Evolutionary conservation across 2,888 invertebrate genomes (phyloP).

Genomic region (Leucophenga maculata): DNA sequence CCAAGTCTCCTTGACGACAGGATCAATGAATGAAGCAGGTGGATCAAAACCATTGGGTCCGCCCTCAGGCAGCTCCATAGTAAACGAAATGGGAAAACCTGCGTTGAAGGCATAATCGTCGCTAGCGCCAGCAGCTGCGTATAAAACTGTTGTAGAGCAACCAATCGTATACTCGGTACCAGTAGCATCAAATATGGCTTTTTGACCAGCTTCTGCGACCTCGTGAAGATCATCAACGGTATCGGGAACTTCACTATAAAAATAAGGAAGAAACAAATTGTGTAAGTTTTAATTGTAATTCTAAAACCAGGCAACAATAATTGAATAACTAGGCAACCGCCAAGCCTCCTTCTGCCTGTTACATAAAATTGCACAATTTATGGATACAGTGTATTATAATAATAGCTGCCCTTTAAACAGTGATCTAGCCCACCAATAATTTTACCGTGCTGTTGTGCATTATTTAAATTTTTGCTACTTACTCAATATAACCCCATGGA

Average conservation of each 20-base stretch:
- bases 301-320: no score
- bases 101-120: constrained; percentile 77
- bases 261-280: no score
- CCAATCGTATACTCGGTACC: constrained; percentile 68
- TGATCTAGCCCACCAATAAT: no score
- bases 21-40: constrained; percentile 74
- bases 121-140: constrained; percentile 75
- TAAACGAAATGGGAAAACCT: constrained; percentile 64
- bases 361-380: no score
- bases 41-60: constrained; percentile 73
- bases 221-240: constrained; percentile 70
- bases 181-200: constrained; percentile 65
- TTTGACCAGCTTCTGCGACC: constrained; percentile 61
- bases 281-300: no score
- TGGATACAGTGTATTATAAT: no score
- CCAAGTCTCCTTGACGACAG: constrained; percentile 77
- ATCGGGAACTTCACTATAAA: constrained; percentile 64
- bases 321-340: no score
- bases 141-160: constrained; percentile 64
- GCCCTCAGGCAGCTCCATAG: constrained; percentile 78
- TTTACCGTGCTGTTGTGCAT: no score
- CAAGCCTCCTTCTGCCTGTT: no score
- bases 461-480: constrained; percentile 27
- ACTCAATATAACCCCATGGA: constrained; percentile 63
- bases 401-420: no score